phyloP scores from a whole-genome alignment of 2,888 invertebrate species.

The Gari tellinella region DNA sequence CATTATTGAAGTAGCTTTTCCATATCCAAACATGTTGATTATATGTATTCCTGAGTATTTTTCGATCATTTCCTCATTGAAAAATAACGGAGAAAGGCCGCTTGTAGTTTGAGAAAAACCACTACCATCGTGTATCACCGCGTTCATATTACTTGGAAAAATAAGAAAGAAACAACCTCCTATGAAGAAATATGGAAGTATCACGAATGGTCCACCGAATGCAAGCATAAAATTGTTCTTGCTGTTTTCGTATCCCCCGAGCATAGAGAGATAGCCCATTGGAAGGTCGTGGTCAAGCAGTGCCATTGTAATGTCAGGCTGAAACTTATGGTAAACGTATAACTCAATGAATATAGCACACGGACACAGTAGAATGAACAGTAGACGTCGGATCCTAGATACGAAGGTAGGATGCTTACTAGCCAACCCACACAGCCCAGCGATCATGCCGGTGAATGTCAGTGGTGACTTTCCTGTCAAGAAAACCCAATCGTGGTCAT shows the following conservation, averaged over 20 bases:
- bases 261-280: slow-evolving; percentile 46
- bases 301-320: slow-evolving; percentile 18
- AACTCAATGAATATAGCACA: slow-evolving; percentile 32
- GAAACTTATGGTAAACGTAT: slow-evolving; percentile 21
- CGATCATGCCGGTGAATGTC: slow-evolving; percentile 15
- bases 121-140: slow-evolving; percentile 16
- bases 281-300: slow-evolving; percentile 38
- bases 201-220: slow-evolving; percentile 44
- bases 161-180: slow-evolving; percentile 30
- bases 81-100: slow-evolving; percentile 16
- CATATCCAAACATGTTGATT: slow-evolving; percentile 24
- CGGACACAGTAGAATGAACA: slow-evolving; percentile 27
- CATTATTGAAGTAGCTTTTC: neutral
- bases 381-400: slow-evolving; percentile 25
- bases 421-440: slow-evolving; percentile 31
- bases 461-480: slow-evolving; percentile 37
- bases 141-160: slow-evolving; percentile 18
- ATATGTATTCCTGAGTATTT: slow-evolving; percentile 15
- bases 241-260: slow-evolving; percentile 45
- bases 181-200: slow-evolving; percentile 24
- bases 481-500: slow-evolving; percentile 21
- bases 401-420: slow-evolving; percentile 21
- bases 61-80: slow-evolving; percentile 21
- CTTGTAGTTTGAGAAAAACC: neutral
- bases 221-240: slow-evolving; percentile 26